phyloP scores from a whole-genome alignment of 2,113 vertebrate species.

The Cynoglossus semilaevis region DNA sequence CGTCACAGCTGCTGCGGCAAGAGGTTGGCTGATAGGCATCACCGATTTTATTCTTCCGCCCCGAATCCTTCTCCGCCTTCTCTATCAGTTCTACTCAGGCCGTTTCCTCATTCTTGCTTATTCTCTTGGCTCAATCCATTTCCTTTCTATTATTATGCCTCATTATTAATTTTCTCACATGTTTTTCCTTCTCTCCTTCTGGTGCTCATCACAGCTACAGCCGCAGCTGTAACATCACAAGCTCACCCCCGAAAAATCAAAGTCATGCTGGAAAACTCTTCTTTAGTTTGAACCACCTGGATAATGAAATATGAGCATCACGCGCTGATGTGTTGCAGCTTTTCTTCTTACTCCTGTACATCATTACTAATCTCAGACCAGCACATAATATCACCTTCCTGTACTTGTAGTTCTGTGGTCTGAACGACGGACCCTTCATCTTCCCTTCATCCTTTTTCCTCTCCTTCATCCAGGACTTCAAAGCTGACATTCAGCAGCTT shows the following conservation, averaged over 20 bases:
- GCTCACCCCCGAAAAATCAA: conserved; percentile 5
- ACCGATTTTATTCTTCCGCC: conserved; percentile 21
- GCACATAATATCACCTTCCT: conserved; percentile 21
- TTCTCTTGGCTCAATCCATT: conserved; percentile 1
- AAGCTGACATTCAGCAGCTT: conserved; percentile 36
- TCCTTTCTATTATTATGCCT: background rate
- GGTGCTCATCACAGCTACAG: conserved; percentile 11
- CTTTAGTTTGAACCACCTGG: conserved; percentile 17
- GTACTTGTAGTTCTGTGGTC: conserved; percentile 19
- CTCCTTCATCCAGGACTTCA: conserved; percentile 20
- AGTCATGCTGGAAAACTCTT: conserved; percentile 24
- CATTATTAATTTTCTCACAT: conserved; percentile 13
- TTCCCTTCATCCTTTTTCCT: conserved; percentile 3
- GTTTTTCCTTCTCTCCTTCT: conserved; percentile 2
- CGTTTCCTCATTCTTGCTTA: background rate
- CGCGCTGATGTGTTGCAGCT: conserved; percentile 8
- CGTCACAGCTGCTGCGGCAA: conserved; percentile 69
- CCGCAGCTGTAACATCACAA: conserved; percentile 33
- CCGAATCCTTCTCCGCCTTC: background rate
- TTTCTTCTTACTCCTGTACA: conserved; percentile 23
- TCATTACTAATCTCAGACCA: conserved; percentile 10
- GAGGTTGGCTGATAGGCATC: conserved; percentile 41
- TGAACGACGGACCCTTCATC: background rate
- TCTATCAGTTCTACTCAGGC: conserved; percentile 7
- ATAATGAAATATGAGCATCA: conserved; percentile 38